Evolutionary conservation across 2,113 vertebrate genomes (phyloP).

Genomic region (Guaruba guarouba): DNA sequence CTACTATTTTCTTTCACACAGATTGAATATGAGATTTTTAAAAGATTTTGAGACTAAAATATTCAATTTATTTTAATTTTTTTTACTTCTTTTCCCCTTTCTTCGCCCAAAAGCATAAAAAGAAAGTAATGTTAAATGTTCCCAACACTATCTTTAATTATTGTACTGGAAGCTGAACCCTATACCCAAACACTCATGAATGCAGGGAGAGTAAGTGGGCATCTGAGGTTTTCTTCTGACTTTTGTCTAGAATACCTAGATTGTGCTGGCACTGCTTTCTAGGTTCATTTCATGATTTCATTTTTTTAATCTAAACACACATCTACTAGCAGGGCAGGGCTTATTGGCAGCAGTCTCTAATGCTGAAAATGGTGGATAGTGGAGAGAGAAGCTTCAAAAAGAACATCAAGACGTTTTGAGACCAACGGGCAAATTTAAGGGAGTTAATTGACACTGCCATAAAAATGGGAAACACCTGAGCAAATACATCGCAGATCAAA

Average conservation of each 20-base stretch:
- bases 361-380: constrained; percentile 60
- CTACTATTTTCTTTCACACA: neutral
- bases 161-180: neutral
- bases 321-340: neutral
- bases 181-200: neutral
- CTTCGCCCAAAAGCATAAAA: neutral
- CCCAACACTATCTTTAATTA: neutral
- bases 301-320: constrained; percentile 51
- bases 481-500: constrained; percentile 69
- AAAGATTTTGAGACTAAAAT: neutral
- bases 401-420: constrained; percentile 53
- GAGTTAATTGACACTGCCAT: constrained; percentile 64
- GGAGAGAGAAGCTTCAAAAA: constrained; percentile 61
- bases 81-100: neutral
- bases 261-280: neutral
- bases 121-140: neutral
- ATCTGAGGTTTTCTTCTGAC: neutral
- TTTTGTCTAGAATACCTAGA: neutral
- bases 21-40: neutral
- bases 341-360: constrained; percentile 33
- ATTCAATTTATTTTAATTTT: neutral
- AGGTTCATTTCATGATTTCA: constrained; percentile 9
- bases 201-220: neutral
- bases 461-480: constrained; percentile 73
- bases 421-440: constrained; percentile 50